Conservation (phyloP, 2,113 vertebrate species). For the Grammomys dolichurus region DNA sequence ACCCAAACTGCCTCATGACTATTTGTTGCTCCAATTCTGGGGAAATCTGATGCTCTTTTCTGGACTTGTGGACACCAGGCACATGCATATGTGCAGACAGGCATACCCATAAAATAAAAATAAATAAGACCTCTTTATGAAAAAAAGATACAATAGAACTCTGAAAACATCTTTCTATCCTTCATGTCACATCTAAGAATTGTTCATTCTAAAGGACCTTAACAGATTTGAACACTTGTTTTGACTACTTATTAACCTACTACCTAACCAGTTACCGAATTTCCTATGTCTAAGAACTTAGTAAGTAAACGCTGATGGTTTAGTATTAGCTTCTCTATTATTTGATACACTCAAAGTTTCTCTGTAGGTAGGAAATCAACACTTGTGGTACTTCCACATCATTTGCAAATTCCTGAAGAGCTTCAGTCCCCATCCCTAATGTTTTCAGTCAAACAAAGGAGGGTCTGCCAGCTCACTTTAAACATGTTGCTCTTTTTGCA, state of each 20-base stretch:
- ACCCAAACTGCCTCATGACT: not conserved
- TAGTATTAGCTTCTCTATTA: not conserved
- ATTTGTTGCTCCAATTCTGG: not conserved
- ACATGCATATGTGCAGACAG: not conserved
- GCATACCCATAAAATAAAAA: not conserved
- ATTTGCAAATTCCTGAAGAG: not conserved
- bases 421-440: not conserved
- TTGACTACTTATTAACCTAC: conserved; percentile 11
- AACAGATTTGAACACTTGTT: conserved; percentile 30
- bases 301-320: not conserved
- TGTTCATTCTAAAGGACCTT: not conserved
- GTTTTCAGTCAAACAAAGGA: not conserved
- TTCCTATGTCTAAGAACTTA: not conserved
- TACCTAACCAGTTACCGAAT: not conserved
- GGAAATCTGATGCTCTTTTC: not conserved
- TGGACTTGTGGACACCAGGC: not conserved
- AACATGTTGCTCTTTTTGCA: not conserved
- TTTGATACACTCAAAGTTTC: not conserved
- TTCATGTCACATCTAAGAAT: not conserved
- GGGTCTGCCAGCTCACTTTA: not conserved
- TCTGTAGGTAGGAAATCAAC: not conserved
- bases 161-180: not conserved
- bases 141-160: not conserved
- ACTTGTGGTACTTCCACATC: not conserved
- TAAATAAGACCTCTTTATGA: not conserved